Evolutionary conservation across 2,888 invertebrate species (phyloP).

Genomic region (Macaria liturata): DNA sequence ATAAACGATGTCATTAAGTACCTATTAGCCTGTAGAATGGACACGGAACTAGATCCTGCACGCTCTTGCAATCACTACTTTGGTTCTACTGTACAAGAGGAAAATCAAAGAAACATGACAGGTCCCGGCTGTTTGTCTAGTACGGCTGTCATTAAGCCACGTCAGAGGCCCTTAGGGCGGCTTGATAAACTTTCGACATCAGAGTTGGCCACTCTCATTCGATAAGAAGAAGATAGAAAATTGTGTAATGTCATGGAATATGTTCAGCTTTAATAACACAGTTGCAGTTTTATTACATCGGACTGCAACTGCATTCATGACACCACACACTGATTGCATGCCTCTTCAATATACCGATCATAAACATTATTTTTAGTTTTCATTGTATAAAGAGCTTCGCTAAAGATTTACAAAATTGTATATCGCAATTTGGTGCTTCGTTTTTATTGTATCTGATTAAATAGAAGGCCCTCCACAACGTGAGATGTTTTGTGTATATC

Average conservation of each 20-base stretch:
- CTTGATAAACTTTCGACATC: too few relatives aligned
- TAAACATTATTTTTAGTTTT: conserved; percentile 50
- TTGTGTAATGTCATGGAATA: too few relatives aligned
- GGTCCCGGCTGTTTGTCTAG: too few relatives aligned
- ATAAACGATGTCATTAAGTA: conserved; percentile 24
- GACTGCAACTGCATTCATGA: too few relatives aligned
- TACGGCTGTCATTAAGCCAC: too few relatives aligned
- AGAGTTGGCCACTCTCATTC: too few relatives aligned
- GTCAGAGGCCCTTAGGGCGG: too few relatives aligned
- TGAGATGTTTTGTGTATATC: conserved; percentile 78
- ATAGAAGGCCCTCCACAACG: conserved; percentile 79
- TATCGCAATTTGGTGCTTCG: conserved; percentile 80
- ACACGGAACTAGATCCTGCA: conserved; percentile 32
- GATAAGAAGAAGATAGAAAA: too few relatives aligned
- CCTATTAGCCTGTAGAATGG: conserved; percentile 23
- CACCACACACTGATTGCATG: neutral
- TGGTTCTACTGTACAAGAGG: neutral
- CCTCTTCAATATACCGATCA: conserved; percentile 1
- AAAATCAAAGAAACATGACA: neutral
- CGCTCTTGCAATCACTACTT: conserved; percentile 7
- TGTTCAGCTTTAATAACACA: too few relatives aligned
- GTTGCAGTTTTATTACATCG: too few relatives aligned
- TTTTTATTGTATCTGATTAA: conserved; percentile 62
- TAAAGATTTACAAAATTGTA: conserved; percentile 55
- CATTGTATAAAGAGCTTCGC: conserved; percentile 71